Percentiles rank a stretch among this genome's conserved stretches.
Conservation (phyloP, 2,888 invertebrate species). For the Spilarctia lutea region DNA sequence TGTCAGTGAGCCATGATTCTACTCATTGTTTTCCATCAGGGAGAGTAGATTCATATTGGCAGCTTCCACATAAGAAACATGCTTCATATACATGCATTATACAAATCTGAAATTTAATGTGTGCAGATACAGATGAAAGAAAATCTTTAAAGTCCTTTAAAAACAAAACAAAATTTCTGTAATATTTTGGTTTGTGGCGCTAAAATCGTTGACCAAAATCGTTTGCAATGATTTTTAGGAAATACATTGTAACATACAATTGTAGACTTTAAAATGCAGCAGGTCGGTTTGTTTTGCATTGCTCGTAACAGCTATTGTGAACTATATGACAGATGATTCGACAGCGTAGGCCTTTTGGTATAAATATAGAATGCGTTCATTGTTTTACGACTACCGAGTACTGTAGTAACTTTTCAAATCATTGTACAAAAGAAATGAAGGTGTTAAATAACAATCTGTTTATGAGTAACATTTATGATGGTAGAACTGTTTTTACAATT, state of each 20-base stretch:
- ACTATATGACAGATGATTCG: constrained; percentile 57
- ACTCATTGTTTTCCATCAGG: no score
- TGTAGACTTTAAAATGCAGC: constrained; percentile 29
- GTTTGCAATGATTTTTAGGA: constrained; percentile 62
- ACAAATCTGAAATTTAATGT: not conserved
- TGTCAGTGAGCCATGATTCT: no score
- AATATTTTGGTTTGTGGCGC: constrained; percentile 5
- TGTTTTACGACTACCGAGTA: constrained; percentile 48
- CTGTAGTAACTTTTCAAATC: constrained; percentile 30
- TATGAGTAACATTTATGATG: not conserved
- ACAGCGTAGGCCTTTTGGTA: constrained; percentile 54
- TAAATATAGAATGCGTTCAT: constrained; percentile 51
- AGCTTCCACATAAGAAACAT: no score
- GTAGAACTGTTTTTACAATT: no score
- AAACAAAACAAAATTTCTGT: constrained; percentile 27
- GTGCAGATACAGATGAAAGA: not conserved
- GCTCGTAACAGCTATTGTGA: constrained; percentile 17
- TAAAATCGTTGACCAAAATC: constrained; percentile 52
- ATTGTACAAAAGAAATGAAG: constrained; percentile 28
- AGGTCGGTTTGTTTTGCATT: constrained; percentile 32
- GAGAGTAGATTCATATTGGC: no score
- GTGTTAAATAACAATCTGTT: constrained; percentile 15
- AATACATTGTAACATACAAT: constrained; percentile 34
- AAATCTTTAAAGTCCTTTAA: not conserved
- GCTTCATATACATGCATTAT: not conserved